A percentile compares a stretch with the other conserved stretches of the same genome.
Evolutionary conservation across 2,113 vertebrate species (phyloP).

Genomic region (Nettapus auritus): DNA sequence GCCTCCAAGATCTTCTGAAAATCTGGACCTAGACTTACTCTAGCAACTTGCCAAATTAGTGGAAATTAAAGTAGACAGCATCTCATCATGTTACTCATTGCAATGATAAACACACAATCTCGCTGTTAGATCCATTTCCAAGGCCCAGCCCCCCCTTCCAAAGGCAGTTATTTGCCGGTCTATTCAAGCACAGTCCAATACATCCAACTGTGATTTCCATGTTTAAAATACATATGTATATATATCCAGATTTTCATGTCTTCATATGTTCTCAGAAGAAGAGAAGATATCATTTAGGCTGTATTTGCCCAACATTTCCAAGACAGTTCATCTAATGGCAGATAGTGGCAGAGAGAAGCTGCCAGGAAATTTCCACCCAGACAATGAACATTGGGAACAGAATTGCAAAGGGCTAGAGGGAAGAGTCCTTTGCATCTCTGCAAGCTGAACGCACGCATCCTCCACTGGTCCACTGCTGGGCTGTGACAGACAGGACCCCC

Average conservation of each 20-base stretch:
- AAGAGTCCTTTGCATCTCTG: not conserved
- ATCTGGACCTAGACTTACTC: slow-evolving; percentile 24
- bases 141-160: not conserved
- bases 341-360: not conserved
- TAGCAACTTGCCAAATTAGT: slow-evolving; percentile 37
- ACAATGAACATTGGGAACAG: not conserved
- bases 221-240: not conserved
- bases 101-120: slow-evolving; percentile 10
- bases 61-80: slow-evolving; percentile 44
- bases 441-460: not conserved
- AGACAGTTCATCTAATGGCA: not conserved
- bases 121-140: not conserved
- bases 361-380: not conserved
- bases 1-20: slow-evolving; percentile 37
- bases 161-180: not conserved
- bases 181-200: not conserved
- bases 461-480: not conserved
- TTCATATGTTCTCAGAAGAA: not conserved
- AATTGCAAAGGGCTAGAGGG: not conserved
- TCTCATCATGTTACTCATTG: not conserved
- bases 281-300: not conserved
- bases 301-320: not conserved
- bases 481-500: not conserved
- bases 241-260: not conserved
- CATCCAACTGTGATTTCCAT: not conserved